Percentiles rank a stretch among this genome's conserved stretches.
phyloP scores from a whole-genome alignment of 2,888 invertebrate species.

The Apodemia zela region DNA sequence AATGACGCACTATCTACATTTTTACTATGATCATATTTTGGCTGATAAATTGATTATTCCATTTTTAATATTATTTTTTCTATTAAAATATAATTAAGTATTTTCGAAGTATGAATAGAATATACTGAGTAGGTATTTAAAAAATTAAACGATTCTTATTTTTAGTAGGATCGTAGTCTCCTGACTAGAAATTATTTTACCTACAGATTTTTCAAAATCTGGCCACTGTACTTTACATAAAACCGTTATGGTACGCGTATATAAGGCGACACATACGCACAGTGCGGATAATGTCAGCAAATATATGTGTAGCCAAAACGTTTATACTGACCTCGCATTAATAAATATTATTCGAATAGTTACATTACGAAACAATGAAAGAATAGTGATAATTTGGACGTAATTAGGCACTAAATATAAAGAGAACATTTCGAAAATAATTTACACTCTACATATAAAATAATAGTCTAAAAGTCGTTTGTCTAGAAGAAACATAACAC shows the following conservation, averaged over 20 bases:
- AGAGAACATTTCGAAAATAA: conserved; percentile 62
- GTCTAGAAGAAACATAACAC: conserved; percentile 70
- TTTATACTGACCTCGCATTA: conserved; percentile 72
- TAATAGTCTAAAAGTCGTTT: conserved; percentile 64
- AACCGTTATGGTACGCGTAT: conserved; percentile 42
- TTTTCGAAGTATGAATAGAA: conserved; percentile 2
- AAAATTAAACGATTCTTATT: conserved; percentile 36
- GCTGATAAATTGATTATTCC: neutral
- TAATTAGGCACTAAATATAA: conserved; percentile 70
- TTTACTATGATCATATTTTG: neutral
- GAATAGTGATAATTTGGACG: conserved; percentile 62
- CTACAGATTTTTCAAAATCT: conserved; percentile 62
- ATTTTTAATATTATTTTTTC: neutral
- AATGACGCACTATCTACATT: neutral
- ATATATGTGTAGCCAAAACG: neutral
- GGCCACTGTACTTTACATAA: conserved; percentile 45
- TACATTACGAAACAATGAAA: conserved; percentile 55
- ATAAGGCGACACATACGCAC: neutral
- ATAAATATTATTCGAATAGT: conserved; percentile 69
- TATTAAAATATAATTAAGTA: conserved; percentile 8
- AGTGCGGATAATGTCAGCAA: neutral
- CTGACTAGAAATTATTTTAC: conserved; percentile 70
- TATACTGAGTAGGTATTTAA: conserved; percentile 12
- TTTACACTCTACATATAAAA: conserved; percentile 62
- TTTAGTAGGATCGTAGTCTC: conserved; percentile 71